Evolutionary conservation across 1,140 invertebrate species (phyloP).

Genomic region (Arctopsyche grandis): DNA sequence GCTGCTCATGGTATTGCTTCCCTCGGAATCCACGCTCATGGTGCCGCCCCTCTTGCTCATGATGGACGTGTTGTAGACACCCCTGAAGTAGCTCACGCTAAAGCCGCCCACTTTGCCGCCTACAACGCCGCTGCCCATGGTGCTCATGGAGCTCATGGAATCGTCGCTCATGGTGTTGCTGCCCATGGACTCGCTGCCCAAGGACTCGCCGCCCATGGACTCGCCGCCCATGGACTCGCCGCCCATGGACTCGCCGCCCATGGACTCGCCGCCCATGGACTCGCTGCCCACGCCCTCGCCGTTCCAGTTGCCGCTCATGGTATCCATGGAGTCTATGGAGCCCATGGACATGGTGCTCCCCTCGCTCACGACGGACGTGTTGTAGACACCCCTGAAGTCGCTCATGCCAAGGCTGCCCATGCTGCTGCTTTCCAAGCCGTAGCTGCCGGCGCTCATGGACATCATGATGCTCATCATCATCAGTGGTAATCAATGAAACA

Average conservation of each 20-base stretch:
- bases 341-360: not conserved
- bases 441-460: conserved; percentile 29
- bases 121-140: not conserved
- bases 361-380: conserved; percentile 56
- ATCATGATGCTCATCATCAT: conserved; percentile 32
- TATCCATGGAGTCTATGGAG: conserved; percentile 46
- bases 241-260: conserved; percentile 62
- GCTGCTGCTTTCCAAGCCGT: conserved; percentile 55
- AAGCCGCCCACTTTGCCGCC: conserved; percentile 61
- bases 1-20: not conserved
- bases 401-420: not conserved
- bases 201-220: not conserved
- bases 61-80: conserved; percentile 63
- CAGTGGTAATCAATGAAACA: not conserved
- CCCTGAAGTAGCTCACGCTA: conserved; percentile 63
- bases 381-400: conserved; percentile 60
- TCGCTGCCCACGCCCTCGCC: conserved; percentile 60
- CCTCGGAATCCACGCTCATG: not conserved
- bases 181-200: not conserved
- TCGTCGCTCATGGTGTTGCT: too few relatives aligned
- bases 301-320: conserved; percentile 14
- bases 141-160: conserved; percentile 56
- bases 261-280: conserved; percentile 62
- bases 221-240: conserved; percentile 25
- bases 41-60: too few relatives aligned